Base-by-base conservation (phyloP, 2,797 vertebrate species). In the Intellagama lesueurii region DNA sequence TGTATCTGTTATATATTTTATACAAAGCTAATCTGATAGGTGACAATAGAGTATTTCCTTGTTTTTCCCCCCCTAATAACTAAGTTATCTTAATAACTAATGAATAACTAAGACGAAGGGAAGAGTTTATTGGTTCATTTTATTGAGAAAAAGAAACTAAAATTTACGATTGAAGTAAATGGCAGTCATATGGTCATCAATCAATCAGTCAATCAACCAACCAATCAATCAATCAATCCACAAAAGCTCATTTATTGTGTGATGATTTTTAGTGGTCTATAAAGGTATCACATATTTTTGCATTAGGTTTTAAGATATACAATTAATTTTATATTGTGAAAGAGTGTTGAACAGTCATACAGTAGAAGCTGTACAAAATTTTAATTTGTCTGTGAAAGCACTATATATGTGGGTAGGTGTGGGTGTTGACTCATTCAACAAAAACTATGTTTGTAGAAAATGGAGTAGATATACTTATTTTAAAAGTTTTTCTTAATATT, bases 11-110 rank as follows among this genome's bases (percentile, higher is more conserved):
- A 30, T n/a, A 47, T 64, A 44, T 7, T 19, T 87, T 73, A 35
- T 85, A 40, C n/a, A 35, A 24, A 69, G 19, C 35, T 69, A 83
- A 88, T 87, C 90, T 93, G 93, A 85, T 95, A 96, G 96, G 88
- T 96, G 96, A 95, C 96, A 96, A 94, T 86, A 96, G 94, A 90
- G 93, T 87, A 92, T 92, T 88, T 95, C 24, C 77, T 91, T 95
- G 40, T 44, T 30, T 14, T 72, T 7, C 87, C 86, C 19, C 3
- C 73, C n/a, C n/a, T n/a, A n/a, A n/a, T n/a, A n/a, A n/a, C n/a
- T n/a, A n/a, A n/a, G n/a, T n/a, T n/a, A n/a, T n/a, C n/a, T n/a
- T n/a, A n/a, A n/a, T n/a, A n/a, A 0, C 35, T 79, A 81, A 32
- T 89, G 64, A 86, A 30, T 16, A 79, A 49, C 28, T 35, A 69